Evolutionary conservation across 2,113 vertebrate species (phyloP).

Genomic region (Myrmecobius fasciatus): DNA sequence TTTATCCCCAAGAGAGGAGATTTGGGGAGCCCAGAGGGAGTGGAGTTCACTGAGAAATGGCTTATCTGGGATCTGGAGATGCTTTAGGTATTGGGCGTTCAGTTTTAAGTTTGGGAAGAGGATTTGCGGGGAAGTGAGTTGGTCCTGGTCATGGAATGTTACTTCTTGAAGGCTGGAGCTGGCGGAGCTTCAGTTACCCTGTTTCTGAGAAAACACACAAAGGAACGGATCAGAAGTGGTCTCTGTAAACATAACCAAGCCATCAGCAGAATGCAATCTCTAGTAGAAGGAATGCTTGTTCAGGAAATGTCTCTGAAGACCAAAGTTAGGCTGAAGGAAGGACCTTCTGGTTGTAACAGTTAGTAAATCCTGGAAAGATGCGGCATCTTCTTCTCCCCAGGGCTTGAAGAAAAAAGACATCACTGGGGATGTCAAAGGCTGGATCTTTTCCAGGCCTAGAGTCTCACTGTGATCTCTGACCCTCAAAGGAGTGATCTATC

Average conservation of each 20-base stretch:
- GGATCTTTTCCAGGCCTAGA: not conserved
- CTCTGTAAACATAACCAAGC: not conserved
- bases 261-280: not conserved
- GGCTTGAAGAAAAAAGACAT: constrained; percentile 31
- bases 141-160: constrained; percentile 66
- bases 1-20: constrained; percentile 11
- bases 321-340: not conserved
- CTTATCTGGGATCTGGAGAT: constrained; percentile 38
- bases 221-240: rapidly evolving
- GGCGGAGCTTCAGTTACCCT: not conserved
- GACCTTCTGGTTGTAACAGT: not conserved
- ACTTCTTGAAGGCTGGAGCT: not conserved
- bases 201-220: constrained; percentile 44
- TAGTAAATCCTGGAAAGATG: not conserved
- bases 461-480: not conserved
- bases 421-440: not conserved
- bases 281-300: not conserved
- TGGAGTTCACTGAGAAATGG: not conserved
- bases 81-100: not conserved
- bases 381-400: constrained; percentile 1
- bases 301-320: constrained; percentile 59
- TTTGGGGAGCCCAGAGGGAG: constrained; percentile 27
- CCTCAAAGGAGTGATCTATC: not conserved
- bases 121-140: constrained; percentile 1
- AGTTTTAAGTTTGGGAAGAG: not conserved